These are phyloP conservation scores for Platysteira castanea DNA, from an alignment of 2,113 vertebrate species.

Conservation along the genomic window DNA sequence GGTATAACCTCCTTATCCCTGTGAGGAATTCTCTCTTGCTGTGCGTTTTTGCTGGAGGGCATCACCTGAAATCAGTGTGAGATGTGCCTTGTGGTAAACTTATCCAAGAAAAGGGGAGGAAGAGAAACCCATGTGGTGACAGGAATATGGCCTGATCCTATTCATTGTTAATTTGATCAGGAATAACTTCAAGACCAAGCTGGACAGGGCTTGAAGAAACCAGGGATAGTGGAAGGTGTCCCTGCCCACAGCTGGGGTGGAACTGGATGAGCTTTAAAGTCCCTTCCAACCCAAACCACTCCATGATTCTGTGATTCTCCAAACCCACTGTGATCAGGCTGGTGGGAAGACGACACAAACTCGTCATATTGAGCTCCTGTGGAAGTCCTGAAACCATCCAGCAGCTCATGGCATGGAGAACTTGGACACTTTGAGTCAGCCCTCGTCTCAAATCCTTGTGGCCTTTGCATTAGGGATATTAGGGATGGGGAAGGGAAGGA, in stretches of 20 bases:
- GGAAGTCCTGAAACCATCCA: background rate
- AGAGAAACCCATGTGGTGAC: fast-evolving
- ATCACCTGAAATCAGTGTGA: background rate
- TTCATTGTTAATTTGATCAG: background rate
- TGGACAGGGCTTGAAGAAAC: background rate
- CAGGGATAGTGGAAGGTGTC: background rate
- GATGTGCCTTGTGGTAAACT: background rate
- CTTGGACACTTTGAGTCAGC: background rate
- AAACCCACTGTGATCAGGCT: background rate
- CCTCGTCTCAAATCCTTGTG: background rate
- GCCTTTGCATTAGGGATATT: background rate
- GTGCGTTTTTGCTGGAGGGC: background rate
- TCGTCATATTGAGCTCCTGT: fast-evolving
- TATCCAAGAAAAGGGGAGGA: background rate
- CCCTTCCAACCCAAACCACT: background rate
- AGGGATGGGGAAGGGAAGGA: background rate
- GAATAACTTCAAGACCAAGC: background rate
- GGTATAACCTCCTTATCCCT: background rate
- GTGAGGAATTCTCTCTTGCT: background rate
- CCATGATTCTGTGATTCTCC: background rate
- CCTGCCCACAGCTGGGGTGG: background rate
- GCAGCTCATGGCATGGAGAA: background rate
- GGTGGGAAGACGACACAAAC: background rate
- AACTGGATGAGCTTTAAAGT: background rate
- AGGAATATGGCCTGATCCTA: background rate